These are phyloP conservation scores for Eudasyphora cyanicolor DNA, from an alignment of 2,888 invertebrate genomes.

Conservation along the genomic window DNA sequence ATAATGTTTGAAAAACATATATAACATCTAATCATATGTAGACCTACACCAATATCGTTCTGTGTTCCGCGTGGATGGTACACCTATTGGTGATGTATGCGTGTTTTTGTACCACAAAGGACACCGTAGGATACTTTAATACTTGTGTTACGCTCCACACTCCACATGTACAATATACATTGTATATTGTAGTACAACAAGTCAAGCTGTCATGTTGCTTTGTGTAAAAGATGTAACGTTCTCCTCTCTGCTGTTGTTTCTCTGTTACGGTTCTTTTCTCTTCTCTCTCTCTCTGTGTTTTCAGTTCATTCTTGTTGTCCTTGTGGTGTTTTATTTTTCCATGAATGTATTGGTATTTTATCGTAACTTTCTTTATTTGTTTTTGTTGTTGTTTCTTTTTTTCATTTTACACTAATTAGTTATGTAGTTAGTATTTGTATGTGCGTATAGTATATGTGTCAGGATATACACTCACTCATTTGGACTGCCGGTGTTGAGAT, in stretches of 20 bases:
- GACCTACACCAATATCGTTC: neutral
- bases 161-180: no score
- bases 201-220: neutral
- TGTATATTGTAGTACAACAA: neutral
- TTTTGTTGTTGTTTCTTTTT: neutral
- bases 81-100: neutral
- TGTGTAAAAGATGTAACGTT: neutral
- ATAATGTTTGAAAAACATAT: no score
- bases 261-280: neutral
- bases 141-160: neutral
- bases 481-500: neutral
- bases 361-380: constrained; percentile 42
- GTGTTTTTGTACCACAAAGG: neutral
- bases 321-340: constrained; percentile 8
- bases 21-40: no score
- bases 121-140: neutral
- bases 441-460: no score
- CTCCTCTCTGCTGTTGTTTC: neutral
- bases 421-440: constrained; percentile 32
- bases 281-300: neutral
- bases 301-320: neutral
- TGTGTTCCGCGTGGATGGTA: neutral
- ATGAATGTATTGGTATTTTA: constrained; percentile 33
- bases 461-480: no score
- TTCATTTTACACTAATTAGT: constrained; percentile 45